phyloP scores from a whole-genome alignment of 2,888 invertebrate species.

The Epirrhoe alternata region DNA sequence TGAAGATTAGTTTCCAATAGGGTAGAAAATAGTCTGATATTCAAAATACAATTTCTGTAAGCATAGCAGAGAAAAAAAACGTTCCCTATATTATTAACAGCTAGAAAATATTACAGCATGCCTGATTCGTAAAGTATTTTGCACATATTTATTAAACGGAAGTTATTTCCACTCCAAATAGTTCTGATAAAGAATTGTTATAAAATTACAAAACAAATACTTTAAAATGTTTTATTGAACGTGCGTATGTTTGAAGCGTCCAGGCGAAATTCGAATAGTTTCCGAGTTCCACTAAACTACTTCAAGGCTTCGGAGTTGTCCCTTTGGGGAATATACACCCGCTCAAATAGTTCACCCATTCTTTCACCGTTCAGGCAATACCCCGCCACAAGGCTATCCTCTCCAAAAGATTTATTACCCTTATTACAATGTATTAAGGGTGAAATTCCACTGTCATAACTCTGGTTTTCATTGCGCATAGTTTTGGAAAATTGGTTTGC shows the following conservation, averaged over 20 bases:
- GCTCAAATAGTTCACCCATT: conserved; percentile 71
- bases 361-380: conserved; percentile 70
- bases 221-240: conserved; percentile 12
- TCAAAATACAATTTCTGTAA: background rate
- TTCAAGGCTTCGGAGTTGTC: conserved; percentile 58
- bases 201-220: background rate
- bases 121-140: background rate
- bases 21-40: no score
- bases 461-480: conserved; percentile 57
- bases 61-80: background rate
- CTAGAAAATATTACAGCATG: background rate
- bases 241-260: background rate
- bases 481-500: conserved; percentile 55
- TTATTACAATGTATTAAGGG: conserved; percentile 59
- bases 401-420: conserved; percentile 61
- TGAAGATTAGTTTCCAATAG: no score
- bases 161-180: background rate
- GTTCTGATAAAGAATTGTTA: no score
- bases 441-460: conserved; percentile 59
- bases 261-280: conserved; percentile 42
- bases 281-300: conserved; percentile 35
- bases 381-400: conserved; percentile 58
- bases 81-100: background rate
- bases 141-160: background rate
- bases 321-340: conserved; percentile 72